Evolutionary conservation across 2,888 invertebrate species (phyloP).

Genomic region (Apantesis nais): DNA sequence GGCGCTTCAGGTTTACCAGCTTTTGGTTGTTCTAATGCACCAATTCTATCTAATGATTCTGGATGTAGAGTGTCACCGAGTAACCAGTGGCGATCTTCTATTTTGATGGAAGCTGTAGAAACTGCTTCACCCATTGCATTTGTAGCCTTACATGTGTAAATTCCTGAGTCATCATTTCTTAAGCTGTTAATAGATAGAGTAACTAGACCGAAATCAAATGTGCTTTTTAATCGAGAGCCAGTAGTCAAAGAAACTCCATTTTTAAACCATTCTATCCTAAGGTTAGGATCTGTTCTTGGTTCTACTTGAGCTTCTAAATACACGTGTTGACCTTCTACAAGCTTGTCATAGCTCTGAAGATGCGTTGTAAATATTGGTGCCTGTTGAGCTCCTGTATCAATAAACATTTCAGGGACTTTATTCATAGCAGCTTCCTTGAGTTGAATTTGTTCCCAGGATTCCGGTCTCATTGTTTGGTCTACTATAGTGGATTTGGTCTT

Average conservation of each 20-base stretch:
- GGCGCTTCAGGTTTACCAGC: conserved; percentile 88
- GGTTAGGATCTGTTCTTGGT: conserved; percentile 94
- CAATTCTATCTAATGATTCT: conserved; percentile 94
- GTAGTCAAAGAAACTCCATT: conserved; percentile 94
- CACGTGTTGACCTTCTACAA: conserved; percentile 94
- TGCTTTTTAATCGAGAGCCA: conserved; percentile 95
- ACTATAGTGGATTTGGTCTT: conserved; percentile 92
- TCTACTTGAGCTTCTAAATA: conserved; percentile 96
- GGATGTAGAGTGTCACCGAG: conserved; percentile 95
- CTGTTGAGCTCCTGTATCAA: conserved; percentile 93
- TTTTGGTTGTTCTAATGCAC: conserved; percentile 93
- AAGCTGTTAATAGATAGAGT: conserved; percentile 95
- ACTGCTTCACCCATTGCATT: conserved; percentile 97
- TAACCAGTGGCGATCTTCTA: conserved; percentile 95
- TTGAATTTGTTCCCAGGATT: conserved; percentile 96
- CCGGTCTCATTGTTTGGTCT: conserved; percentile 94
- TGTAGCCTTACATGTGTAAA: conserved; percentile 97
- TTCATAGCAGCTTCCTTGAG: conserved; percentile 96
- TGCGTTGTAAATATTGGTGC: conserved; percentile 98
- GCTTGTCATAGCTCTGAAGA: conserved; percentile 92
- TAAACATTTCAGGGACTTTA: conserved; percentile 94
- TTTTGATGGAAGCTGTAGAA: conserved; percentile 95
- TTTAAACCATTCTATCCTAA: conserved; percentile 96
- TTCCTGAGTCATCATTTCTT: conserved; percentile 96
- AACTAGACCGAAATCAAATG: conserved; percentile 98